Evolutionary conservation across 2,888 invertebrate genomes (phyloP).

Genomic region (Rambutsinella grinnellia): DNA sequence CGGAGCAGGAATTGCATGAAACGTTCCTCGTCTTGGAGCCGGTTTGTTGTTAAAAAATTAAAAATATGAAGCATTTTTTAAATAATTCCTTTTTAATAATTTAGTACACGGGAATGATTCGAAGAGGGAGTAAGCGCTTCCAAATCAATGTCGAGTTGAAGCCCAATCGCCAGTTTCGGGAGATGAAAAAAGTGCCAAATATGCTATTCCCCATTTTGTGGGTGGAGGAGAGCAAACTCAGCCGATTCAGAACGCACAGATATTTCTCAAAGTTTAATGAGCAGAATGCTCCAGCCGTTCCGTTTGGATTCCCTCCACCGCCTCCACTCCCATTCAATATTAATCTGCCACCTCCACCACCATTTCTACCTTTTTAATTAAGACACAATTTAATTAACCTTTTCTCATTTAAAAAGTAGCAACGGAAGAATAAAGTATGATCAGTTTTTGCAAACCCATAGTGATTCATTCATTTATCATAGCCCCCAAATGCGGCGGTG

Average conservation of each 20-base stretch:
- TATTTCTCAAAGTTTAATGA: too few species aligned
- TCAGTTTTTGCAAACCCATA: too few species aligned
- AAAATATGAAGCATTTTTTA: neutral
- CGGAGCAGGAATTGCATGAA: slow-evolving; percentile 47
- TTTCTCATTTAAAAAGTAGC: too few species aligned
- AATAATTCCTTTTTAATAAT: neutral
- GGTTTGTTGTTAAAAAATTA: slow-evolving; percentile 25
- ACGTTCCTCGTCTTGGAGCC: slow-evolving; percentile 57
- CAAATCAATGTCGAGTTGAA: slow-evolving; percentile 58
- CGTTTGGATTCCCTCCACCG: too few species aligned
- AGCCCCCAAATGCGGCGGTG: too few species aligned
- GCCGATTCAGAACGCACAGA: slow-evolving; percentile 21
- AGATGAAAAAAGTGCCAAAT: slow-evolving; percentile 47
- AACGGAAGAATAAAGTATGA: too few species aligned
- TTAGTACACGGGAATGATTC: slow-evolving; percentile 47
- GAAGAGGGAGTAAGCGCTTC: slow-evolving; percentile 54
- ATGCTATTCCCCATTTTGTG: slow-evolving; percentile 54
- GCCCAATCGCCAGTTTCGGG: slow-evolving; percentile 45
- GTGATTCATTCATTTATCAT: too few species aligned
- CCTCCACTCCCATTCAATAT: too few species aligned
- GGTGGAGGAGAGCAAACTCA: slow-evolving; percentile 54
- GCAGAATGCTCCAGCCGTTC: too few species aligned
- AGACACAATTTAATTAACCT: too few species aligned
- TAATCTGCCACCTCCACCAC: too few species aligned
- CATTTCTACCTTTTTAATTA: too few species aligned